These are phyloP conservation scores for Aplidium turbinatum DNA, from an alignment of 23 tunicate genomes.

Conservation along the genomic window DNA sequence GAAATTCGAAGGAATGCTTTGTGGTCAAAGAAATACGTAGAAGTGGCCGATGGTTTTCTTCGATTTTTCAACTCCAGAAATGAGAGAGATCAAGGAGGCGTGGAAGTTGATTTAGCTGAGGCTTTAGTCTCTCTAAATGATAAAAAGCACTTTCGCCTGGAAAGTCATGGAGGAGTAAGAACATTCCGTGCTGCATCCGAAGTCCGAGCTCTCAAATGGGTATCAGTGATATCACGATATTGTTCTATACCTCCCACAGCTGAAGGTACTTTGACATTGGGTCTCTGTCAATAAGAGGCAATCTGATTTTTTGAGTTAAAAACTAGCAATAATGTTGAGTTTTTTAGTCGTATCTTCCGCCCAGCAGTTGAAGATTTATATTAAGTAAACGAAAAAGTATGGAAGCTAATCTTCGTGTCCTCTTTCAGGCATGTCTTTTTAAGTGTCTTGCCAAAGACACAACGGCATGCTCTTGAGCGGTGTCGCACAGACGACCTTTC, in stretches of 20 bases:
- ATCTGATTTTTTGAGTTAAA: not conserved
- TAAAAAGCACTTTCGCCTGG: conserved; percentile 14
- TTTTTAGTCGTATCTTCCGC: too few relatives aligned
- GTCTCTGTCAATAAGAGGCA: not conserved
- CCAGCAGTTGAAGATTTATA: too few relatives aligned
- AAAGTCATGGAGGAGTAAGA: conserved; percentile 15
- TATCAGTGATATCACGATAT: conserved; percentile 14
- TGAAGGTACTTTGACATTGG: conserved; percentile 24
- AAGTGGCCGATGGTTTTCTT: conserved; percentile 21
- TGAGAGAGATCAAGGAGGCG: conserved; percentile 10
- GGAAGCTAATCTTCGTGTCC: too few relatives aligned
- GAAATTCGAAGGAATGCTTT: too few relatives aligned
- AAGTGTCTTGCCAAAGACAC: too few relatives aligned
- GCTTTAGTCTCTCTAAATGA: conserved; percentile 24
- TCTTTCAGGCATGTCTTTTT: too few relatives aligned
- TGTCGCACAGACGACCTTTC: too few relatives aligned
- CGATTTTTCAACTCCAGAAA: conserved; percentile 9
- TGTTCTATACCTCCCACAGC: conserved; percentile 37
- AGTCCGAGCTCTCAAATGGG: conserved; percentile 31
- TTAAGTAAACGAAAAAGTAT: too few relatives aligned
- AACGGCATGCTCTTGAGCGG: too few relatives aligned
- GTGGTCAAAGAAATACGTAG: conserved; percentile 38
- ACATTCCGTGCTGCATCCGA: conserved; percentile 26
- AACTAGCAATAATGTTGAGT: not conserved
- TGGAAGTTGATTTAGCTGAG: not conserved